Evolutionary conservation across 2,888 invertebrate genomes (phyloP).

Genomic region (Aphidius colemani): DNA sequence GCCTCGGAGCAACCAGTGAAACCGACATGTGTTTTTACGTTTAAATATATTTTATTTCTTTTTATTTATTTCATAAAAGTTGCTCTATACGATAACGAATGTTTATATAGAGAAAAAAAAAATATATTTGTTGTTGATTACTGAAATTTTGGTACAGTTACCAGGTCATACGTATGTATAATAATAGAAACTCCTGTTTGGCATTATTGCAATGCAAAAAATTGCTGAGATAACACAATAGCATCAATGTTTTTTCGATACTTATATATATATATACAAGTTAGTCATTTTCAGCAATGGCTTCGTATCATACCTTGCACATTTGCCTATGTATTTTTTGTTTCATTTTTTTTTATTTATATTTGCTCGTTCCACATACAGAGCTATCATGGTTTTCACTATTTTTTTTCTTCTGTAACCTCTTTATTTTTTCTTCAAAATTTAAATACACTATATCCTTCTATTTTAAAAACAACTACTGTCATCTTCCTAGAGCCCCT

Average conservation of each 20-base stretch:
- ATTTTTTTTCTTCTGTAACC: constrained; percentile 9
- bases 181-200: background rate
- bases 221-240: constrained; percentile 25
- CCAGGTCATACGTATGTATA: too few relatives aligned
- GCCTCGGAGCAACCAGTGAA: too few relatives aligned
- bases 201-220: constrained; percentile 27
- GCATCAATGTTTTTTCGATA: constrained; percentile 31
- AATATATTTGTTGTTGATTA: too few relatives aligned
- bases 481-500: too few relatives aligned
- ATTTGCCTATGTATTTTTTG: constrained; percentile 13
- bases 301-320: constrained; percentile 29
- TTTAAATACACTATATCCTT: constrained; percentile 1
- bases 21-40: too few relatives aligned
- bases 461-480: too few relatives aligned
- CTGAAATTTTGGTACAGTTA: too few relatives aligned
- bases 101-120: too few relatives aligned
- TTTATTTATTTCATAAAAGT: too few relatives aligned
- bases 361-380: constrained; percentile 15
- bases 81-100: too few relatives aligned
- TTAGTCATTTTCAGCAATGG: constrained; percentile 31
- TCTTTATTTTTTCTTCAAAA: constrained; percentile 19
- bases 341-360: constrained; percentile 28
- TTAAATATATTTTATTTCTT: too few relatives aligned
- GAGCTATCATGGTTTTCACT: constrained; percentile 8
- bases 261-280: constrained; percentile 24